Evolutionary conservation across 2,888 invertebrate species (phyloP), one percentile per base, ranked within the genome.

Genomic region (Molanna angustata): DNA sequence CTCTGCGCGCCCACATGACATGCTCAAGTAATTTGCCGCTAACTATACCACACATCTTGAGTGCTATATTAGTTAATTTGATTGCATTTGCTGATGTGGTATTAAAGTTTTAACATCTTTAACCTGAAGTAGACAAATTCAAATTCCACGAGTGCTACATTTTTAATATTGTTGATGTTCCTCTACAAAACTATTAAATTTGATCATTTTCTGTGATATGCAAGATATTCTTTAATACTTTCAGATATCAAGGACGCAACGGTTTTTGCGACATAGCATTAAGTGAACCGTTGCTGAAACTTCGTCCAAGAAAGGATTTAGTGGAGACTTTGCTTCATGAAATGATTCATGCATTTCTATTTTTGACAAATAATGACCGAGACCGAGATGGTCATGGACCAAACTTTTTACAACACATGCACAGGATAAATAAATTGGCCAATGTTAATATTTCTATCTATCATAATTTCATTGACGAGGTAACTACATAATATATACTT

Each of bases 291-390:
- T 72, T 99, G 16, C 76, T 99, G 0, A 94, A 94, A 68, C 74
- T 98, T 3, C 75, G 99, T 20, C 93, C 97, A 0, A 80, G 99
- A 31, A 95, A 93, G 68, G 96, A 99, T 73, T 76, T 99, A 0
- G 83, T 99, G 0, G 94, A 99, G 73, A 99, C 99, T 0, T 74
- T 99, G n/a, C 74, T 99, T 74, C 99, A 99, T 73, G 99, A 99
- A 74, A 99, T 99, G 99, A 99, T 99, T 58, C 99, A 99, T 69
- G 99, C 97, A 0, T 97, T 83, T 68, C 80, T 98, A 56, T 99
- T 98, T 73, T 83, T 98, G 0, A 88, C 91, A 1, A 79, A 85
- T 60, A 85, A 87, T 61, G 86, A 91, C 62, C 80, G 84, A 64
- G 94, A 97, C 64, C 83, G 94, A 62, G 91, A 94, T 69, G 96